These are phyloP conservation scores for Drosophila serrata DNA, from an alignment of 1,140 invertebrate genomes.

Conservation along the genomic window DNA sequence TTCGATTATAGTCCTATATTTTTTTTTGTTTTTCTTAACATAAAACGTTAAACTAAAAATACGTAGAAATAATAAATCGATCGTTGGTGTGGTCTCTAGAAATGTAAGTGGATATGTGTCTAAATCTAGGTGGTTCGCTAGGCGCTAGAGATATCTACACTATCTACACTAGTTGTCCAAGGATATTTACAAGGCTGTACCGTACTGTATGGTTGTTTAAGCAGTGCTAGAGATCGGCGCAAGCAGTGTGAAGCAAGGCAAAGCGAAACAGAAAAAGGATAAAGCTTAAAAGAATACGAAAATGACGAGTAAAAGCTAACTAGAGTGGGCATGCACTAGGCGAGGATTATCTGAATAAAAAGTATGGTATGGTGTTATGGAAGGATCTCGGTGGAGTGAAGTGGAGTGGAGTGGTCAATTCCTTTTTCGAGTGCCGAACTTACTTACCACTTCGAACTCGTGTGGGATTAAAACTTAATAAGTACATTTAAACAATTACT, in stretches of 20 bases:
- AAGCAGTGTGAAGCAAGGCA: conserved; percentile 3
- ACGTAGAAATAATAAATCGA: conserved; percentile 32
- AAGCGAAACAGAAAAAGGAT: conserved; percentile 5
- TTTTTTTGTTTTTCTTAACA: conserved; percentile 40
- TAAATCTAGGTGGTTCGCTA: conserved; percentile 14
- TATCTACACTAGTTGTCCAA: conserved; percentile 8
- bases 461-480: conserved; percentile 22
- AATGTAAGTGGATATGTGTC: conserved; percentile 11
- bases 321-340: conserved; percentile 31
- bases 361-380: conserved; percentile 20
- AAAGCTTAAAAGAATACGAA: background rate
- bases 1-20: conserved; percentile 73
- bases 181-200: conserved; percentile 13
- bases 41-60: conserved; percentile 49
- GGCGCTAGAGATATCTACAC: conserved; percentile 10
- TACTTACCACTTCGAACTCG: conserved; percentile 28
- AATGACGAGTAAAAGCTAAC: conserved; percentile 4
- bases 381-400: conserved; percentile 16
- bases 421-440: conserved; percentile 15
- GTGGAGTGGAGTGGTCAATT: conserved; percentile 22
- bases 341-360: conserved; percentile 3
- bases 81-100: conserved; percentile 20
- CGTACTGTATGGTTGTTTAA: conserved; percentile 2
- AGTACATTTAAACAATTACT: conserved; percentile 44
- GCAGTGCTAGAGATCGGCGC: conserved; percentile 20